Evolutionary conservation across 2,797 vertebrate genomes (phyloP).

Genomic region (Danio tinwini): DNA sequence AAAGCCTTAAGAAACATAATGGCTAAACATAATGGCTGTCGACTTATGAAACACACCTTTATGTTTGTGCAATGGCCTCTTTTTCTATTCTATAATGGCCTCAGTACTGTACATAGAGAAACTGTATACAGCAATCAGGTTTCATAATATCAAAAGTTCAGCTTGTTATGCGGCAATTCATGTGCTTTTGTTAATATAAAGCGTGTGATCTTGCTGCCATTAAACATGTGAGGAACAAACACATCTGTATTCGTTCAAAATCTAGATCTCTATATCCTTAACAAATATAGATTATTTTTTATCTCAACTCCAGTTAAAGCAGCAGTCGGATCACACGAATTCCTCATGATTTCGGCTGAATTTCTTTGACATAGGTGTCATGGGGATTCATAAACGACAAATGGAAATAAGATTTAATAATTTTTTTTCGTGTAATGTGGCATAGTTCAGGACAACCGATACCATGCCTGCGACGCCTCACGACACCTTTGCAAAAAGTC

Average conservation of each 20-base stretch:
- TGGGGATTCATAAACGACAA: too few relatives aligned
- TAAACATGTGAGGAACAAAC: neutral
- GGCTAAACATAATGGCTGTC: neutral
- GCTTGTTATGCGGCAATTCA: neutral
- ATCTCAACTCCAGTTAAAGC: too few relatives aligned
- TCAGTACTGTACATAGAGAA: neutral
- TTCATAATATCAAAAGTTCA: neutral
- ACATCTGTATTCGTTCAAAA: neutral
- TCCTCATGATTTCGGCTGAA: too few relatives aligned
- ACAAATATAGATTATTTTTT: neutral
- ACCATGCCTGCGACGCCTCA: too few relatives aligned
- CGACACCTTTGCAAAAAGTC: too few relatives aligned
- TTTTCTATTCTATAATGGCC: neutral
- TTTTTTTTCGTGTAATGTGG: too few relatives aligned
- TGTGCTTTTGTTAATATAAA: neutral
- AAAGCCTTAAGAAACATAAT: neutral
- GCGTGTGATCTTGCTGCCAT: neutral
- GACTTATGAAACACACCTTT: conserved; percentile 20
- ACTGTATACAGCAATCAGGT: neutral
- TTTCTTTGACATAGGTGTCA: too few relatives aligned
- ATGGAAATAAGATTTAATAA: too few relatives aligned
- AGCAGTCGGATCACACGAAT: too few relatives aligned
- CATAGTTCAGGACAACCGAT: too few relatives aligned
- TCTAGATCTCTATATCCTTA: neutral
- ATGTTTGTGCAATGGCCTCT: conserved; percentile 23